These are phyloP conservation scores for Brassicogethes aeneus DNA, from an alignment of 2,888 invertebrate species.

Conservation along the genomic window DNA sequence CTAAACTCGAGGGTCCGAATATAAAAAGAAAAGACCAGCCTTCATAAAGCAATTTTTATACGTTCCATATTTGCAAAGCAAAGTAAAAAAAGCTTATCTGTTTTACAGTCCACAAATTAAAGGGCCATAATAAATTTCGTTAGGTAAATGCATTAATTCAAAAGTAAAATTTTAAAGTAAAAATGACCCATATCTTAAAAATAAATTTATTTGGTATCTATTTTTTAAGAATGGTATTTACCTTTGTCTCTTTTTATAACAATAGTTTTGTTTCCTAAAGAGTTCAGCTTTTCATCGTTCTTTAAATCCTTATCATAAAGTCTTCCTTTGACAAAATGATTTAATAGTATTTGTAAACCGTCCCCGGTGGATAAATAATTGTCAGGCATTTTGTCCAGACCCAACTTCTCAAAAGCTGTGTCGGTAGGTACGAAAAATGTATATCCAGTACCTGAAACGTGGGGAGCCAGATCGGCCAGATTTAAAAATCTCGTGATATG, in stretches of 20 bases:
- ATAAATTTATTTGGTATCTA: too few relatives aligned
- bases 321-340: slow-evolving; percentile 54
- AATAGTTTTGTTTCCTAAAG: slow-evolving; percentile 49
- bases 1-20: too few relatives aligned
- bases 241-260: slow-evolving; percentile 43
- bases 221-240: slow-evolving; percentile 16
- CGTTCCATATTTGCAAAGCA: too few relatives aligned
- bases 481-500: slow-evolving; percentile 55
- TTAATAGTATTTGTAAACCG: slow-evolving; percentile 49
- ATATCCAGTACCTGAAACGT: slow-evolving; percentile 54
- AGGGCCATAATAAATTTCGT: too few relatives aligned
- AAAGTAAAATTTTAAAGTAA: too few relatives aligned
- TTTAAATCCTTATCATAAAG: slow-evolving; percentile 51
- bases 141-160: too few relatives aligned
- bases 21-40: too few relatives aligned
- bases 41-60: too few relatives aligned
- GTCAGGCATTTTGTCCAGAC: slow-evolving; percentile 49
- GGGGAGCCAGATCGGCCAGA: slow-evolving; percentile 52
- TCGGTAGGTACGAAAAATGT: slow-evolving; percentile 65
- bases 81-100: too few relatives aligned
- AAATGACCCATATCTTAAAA: too few relatives aligned
- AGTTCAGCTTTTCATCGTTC: slow-evolving; percentile 45
- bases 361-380: slow-evolving; percentile 48
- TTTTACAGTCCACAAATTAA: too few relatives aligned
- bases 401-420: slow-evolving; percentile 54